Percentiles rank a stretch among this genome's conserved stretches.
These are phyloP conservation scores for Drosophila cyrtoloma DNA, from an alignment of 2,888 invertebrate species.

Conservation along the genomic window DNA sequence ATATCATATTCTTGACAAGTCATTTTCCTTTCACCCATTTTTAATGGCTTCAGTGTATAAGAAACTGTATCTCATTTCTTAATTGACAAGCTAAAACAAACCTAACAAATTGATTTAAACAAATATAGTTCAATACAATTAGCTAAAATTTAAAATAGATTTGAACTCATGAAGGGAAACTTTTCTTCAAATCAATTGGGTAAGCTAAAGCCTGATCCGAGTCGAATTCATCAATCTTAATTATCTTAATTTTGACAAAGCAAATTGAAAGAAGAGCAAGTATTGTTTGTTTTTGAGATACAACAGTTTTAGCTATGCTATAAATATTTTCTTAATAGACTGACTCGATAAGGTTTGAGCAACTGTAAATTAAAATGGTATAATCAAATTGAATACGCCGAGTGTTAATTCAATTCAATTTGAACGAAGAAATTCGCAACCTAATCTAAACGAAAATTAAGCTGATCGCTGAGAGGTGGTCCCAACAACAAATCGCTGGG, in stretches of 20 bases:
- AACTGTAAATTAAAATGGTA: slow-evolving; percentile 9
- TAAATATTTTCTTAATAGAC: neutral
- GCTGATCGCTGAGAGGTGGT: slow-evolving; percentile 4
- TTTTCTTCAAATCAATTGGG: slow-evolving; percentile 33
- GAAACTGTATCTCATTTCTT: neutral
- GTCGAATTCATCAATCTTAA: slow-evolving; percentile 49
- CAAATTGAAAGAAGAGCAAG: slow-evolving; percentile 14
- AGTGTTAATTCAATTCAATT: slow-evolving; percentile 56
- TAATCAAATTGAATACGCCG: slow-evolving; percentile 51
- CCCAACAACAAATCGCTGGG: slow-evolving; percentile 16
- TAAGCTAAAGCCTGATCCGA: slow-evolving; percentile 8
- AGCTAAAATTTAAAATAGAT: slow-evolving; percentile 28
- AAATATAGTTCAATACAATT: slow-evolving; percentile 30
- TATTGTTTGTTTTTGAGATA: neutral
- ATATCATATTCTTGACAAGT: neutral
- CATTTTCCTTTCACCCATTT: neutral
- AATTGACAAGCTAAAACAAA: neutral
- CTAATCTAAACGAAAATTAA: slow-evolving; percentile 44
- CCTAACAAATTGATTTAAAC: slow-evolving; percentile 1
- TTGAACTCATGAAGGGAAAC: slow-evolving; percentile 27
- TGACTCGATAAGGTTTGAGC: neutral
- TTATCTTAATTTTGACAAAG: slow-evolving; percentile 19
- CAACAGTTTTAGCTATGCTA: neutral
- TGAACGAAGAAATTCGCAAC: slow-evolving; percentile 39
- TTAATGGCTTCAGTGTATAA: neutral